These are phyloP conservation scores for Solea senegalensis DNA, from an alignment of 2,113 vertebrate genomes.

Conservation along the genomic window DNA sequence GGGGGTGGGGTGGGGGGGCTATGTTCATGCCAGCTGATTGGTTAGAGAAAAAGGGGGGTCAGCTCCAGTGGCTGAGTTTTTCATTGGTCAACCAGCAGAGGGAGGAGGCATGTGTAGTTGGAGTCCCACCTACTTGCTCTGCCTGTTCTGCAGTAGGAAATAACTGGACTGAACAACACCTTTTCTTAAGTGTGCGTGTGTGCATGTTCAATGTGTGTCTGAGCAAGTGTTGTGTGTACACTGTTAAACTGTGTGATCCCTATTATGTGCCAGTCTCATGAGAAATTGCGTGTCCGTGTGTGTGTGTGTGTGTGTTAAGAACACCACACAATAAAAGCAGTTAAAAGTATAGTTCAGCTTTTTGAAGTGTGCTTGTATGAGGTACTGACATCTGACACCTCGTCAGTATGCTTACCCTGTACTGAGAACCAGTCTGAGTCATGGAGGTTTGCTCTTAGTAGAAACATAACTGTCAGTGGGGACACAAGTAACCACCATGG, in stretches of 20 bases:
- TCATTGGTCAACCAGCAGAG: constrained; percentile 68
- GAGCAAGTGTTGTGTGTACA: constrained; percentile 19
- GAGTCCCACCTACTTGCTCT: constrained; percentile 64
- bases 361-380: too few species aligned
- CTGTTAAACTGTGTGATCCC: not conserved
- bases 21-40: constrained; percentile 42
- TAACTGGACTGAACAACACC: constrained; percentile 21
- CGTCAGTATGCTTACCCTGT: too few species aligned
- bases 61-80: constrained; percentile 30
- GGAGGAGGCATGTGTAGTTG: not conserved
- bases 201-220: constrained; percentile 14
- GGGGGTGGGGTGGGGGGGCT: constrained; percentile 2
- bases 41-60: constrained; percentile 54
- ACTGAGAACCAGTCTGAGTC: too few species aligned
- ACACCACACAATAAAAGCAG: constrained; percentile 16
- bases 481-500: too few species aligned
- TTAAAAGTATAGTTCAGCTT: not conserved
- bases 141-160: constrained; percentile 65
- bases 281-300: not conserved
- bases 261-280: not conserved
- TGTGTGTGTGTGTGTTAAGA: constrained; percentile 2
- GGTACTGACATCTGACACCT: too few species aligned
- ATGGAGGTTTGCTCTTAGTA: too few species aligned
- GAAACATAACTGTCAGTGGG: too few species aligned
- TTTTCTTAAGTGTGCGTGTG: constrained; percentile 12